These are phyloP conservation scores for Lepidurus couesii DNA, from an alignment of 1,140 invertebrate genomes.

Conservation along the genomic window DNA sequence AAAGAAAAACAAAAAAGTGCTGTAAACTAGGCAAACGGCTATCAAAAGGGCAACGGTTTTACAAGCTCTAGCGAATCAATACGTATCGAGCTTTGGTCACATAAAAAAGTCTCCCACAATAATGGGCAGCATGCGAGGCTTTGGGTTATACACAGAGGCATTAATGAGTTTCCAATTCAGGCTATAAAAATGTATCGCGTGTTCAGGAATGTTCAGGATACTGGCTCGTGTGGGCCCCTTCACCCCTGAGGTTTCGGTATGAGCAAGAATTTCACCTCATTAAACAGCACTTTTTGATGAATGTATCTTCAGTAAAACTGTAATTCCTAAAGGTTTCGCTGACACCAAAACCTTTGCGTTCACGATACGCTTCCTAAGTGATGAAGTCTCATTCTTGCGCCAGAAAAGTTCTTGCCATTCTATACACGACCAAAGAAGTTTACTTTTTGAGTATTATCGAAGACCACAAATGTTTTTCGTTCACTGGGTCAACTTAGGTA, in stretches of 20 bases:
- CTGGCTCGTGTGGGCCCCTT: not conserved
- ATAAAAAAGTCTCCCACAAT: not conserved
- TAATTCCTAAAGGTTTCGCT: too few relatives aligned
- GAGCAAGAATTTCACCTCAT: too few relatives aligned
- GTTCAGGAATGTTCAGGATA: not conserved
- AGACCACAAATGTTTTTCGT: not conserved
- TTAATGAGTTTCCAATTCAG: constrained; percentile 5
- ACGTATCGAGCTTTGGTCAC: not conserved
- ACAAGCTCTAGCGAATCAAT: not conserved
- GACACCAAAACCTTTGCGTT: too few relatives aligned
- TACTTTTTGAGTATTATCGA: too few relatives aligned
- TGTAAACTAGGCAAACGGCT: not conserved
- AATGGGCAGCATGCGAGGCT: not conserved
- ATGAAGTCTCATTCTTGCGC: too few relatives aligned
- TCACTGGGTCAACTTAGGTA: not conserved
- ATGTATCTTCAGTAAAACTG: too few relatives aligned
- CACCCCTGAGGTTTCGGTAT: too few relatives aligned
- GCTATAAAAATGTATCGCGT: not conserved
- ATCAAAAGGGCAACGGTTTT: not conserved
- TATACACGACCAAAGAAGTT: too few relatives aligned
- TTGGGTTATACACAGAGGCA: not conserved
- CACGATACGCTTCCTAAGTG: too few relatives aligned
- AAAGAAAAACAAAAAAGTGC: not conserved
- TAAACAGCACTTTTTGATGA: too few relatives aligned
- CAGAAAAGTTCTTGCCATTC: too few relatives aligned